Evolutionary conservation across 2,888 invertebrate genomes (phyloP).

Genomic region (Scaptomyza parva): DNA sequence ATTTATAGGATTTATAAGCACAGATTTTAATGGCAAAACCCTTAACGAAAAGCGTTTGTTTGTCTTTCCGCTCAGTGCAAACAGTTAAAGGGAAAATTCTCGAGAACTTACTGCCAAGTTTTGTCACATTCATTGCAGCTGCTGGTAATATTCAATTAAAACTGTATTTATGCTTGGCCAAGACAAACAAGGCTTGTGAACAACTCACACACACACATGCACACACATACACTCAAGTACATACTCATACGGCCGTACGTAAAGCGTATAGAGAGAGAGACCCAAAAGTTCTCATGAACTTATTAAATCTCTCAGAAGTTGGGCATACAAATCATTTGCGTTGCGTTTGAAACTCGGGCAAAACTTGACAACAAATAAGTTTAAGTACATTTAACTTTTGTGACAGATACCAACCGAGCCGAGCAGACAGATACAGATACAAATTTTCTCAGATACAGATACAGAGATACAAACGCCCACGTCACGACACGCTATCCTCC

Average conservation of each 20-base stretch:
- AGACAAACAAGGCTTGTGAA: constrained; percentile 56
- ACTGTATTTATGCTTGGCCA: constrained; percentile 59
- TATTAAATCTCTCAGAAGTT: constrained; percentile 65
- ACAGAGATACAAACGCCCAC: constrained; percentile 39
- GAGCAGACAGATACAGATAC: constrained; percentile 23
- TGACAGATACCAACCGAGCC: constrained; percentile 27
- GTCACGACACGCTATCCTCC: constrained; percentile 13
- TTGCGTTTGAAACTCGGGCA: constrained; percentile 35
- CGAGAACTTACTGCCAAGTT: constrained; percentile 28
- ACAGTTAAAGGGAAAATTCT: constrained; percentile 26
- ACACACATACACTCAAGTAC: constrained; percentile 9
- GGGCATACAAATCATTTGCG: constrained; percentile 59
- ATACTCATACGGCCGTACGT: constrained; percentile 23
- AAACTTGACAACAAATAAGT: constrained; percentile 71
- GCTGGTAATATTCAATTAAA: constrained; percentile 59
- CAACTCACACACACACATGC: constrained; percentile 3
- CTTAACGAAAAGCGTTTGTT: constrained; percentile 12
- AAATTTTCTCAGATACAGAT: constrained; percentile 33
- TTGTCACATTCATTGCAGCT: constrained; percentile 35
- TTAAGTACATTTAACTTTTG: constrained; percentile 71
- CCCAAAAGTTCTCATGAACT: constrained; percentile 53
- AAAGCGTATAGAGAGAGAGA: constrained; percentile 31
- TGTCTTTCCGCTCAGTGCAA: constrained; percentile 24
- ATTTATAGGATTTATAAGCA: not conserved
- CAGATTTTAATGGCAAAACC: not conserved